These are phyloP conservation scores for Callionymus lyra DNA, from an alignment of 2,113 vertebrate species.

Conservation along the genomic window DNA sequence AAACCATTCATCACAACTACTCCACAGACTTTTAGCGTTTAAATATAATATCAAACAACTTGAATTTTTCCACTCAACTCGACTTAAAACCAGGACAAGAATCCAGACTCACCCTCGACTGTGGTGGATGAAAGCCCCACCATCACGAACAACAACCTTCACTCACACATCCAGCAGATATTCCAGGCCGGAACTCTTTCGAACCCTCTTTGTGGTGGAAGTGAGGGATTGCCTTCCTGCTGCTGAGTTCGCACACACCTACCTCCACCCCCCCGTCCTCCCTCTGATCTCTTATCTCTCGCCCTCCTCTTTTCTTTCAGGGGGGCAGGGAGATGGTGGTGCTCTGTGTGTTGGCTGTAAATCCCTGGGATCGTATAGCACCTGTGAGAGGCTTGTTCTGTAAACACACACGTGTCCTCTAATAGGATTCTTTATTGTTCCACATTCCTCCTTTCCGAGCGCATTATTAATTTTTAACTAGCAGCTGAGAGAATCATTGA, in stretches of 20 bases:
- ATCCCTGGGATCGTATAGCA: conserved; percentile 55
- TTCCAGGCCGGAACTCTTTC: conserved; percentile 15
- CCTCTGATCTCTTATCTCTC: conserved; percentile 53
- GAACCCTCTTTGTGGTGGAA: conserved; percentile 20
- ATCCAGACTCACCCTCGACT: conserved; percentile 43
- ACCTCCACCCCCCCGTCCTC: conserved; percentile 51
- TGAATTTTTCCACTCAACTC: too few species aligned
- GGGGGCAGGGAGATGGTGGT: conserved; percentile 12
- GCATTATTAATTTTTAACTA: conserved; percentile 36
- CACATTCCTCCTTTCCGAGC: conserved; percentile 19
- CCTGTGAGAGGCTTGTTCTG: conserved; percentile 55
- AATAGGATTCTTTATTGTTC: conserved; percentile 44
- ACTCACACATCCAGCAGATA: conserved; percentile 24
- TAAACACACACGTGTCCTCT: conserved; percentile 42
- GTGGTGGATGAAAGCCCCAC: conserved; percentile 54
- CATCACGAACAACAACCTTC: conserved; percentile 30
- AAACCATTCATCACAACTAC: too few species aligned
- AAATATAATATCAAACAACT: too few species aligned
- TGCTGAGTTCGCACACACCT: conserved; percentile 44
- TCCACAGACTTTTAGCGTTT: too few species aligned
- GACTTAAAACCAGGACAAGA: too few species aligned
- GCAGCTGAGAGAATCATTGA: conserved; percentile 6
- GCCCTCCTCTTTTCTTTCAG: conserved; percentile 27
- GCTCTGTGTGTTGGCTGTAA: conserved; percentile 30
- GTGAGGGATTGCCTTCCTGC: conserved; percentile 20